Base-by-base conservation (phyloP, 2,888 invertebrate genomes). In the Melipona beecheii region DNA sequence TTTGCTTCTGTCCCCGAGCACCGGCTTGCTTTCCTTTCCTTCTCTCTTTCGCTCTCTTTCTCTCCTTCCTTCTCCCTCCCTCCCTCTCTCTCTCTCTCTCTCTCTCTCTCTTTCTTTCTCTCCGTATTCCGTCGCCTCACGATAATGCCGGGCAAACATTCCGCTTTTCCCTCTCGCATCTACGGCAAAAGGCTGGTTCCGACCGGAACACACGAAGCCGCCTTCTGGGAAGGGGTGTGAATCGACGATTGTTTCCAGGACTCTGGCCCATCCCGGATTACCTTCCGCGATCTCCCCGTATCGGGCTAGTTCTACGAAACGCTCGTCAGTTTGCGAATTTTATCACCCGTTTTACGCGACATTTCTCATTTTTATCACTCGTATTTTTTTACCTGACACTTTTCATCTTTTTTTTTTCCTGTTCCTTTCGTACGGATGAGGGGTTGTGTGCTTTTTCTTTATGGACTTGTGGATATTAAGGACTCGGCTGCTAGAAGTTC, bases 21-120 rank as follows among this genome's bases (percentile, higher is more conserved):
- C 86, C 86, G 90, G 90, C 90, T 93, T 91, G 89, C 93, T 92
- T 93, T 92, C 92, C 91, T 75, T 87, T 78, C 85, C 82, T 74
- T 81, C 76, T 78, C 82, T 82, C 79, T 81, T 73, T 78, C 77
- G 69, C 80, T 70, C 75, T 78, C 75, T 31, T 31, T 31, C 31
- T 4, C 31, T 78, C 68, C 70, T 27, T 27, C 27, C 27, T 19
- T 49, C 27, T 36, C 5, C 36, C 5, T 77, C n/a, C n/a, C n/a
- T n/a, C 80, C 68, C 70, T 76, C 54, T 64, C 49, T 43, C 73
- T 83, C 81, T 58, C 43, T 36, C 36, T 49, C 21, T 69, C 78
- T 76, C 81, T 64, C 62, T 72, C 49, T 60, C 52, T 27, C 43
- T 49, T 21, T 69, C 78, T 76, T 78, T 65, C 58, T 75, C 52